Conservation (phyloP, 1,140 invertebrate genomes). For the Macrocentrus cingulum region DNA sequence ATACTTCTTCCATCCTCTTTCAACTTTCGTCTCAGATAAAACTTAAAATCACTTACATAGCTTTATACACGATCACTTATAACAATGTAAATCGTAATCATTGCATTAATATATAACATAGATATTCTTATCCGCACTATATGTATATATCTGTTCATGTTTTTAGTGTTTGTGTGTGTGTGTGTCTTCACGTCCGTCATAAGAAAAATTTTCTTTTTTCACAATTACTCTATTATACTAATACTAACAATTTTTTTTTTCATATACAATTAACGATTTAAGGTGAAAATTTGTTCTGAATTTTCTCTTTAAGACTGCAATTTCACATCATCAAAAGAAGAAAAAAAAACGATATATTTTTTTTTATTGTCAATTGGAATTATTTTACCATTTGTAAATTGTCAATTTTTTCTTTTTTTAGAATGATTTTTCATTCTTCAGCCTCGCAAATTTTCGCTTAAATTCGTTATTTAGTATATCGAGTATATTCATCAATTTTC, state of each 20-base stretch:
- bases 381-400: neutral
- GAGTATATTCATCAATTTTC: too few species aligned
- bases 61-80: slow-evolving; percentile 60
- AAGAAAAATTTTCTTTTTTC: slow-evolving; percentile 51
- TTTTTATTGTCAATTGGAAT: slow-evolving; percentile 10
- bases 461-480: too few species aligned
- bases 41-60: slow-evolving; percentile 58
- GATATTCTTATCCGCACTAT: slow-evolving; percentile 55
- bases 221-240: slow-evolving; percentile 59
- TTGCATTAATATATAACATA: slow-evolving; percentile 60
- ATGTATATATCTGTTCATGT: slow-evolving; percentile 46
- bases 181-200: slow-evolving; percentile 39
- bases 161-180: slow-evolving; percentile 2
- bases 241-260: too few species aligned
- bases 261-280: too few species aligned
- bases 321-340: too few species aligned
- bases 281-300: too few species aligned
- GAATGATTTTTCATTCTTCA: too few species aligned
- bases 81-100: slow-evolving; percentile 59
- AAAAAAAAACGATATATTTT: too few species aligned
- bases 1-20: slow-evolving; percentile 45
- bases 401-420: slow-evolving; percentile 13
- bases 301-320: slow-evolving; percentile 26
- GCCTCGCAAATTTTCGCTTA: too few species aligned
- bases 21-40: slow-evolving; percentile 46